Percentiles rank a stretch among this genome's conserved stretches.
phyloP scores from a whole-genome alignment of 2,888 invertebrate species.

The Lasioglossum pauxillum region DNA sequence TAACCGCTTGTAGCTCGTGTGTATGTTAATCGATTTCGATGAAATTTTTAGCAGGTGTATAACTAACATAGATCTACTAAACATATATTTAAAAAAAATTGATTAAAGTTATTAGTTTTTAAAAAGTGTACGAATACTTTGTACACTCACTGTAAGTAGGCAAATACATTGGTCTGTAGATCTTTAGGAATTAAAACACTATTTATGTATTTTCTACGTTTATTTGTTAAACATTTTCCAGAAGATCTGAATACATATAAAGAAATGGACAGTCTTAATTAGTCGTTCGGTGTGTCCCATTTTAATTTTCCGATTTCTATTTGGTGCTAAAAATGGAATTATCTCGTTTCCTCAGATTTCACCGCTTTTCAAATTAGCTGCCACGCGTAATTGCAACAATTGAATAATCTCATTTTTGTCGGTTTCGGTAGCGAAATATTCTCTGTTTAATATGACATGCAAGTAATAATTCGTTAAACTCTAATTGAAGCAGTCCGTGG shows the following conservation, averaged over 20 bases:
- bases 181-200: not conserved
- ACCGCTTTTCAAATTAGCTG: not conserved
- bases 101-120: too few species aligned
- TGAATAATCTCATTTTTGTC: not conserved
- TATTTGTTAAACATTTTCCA: not conserved
- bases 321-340: not conserved
- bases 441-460: not conserved
- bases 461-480: conserved; percentile 1
- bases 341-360: not conserved
- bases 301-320: not conserved
- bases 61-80: too few species aligned
- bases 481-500: not conserved
- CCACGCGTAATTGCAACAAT: not conserved
- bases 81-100: too few species aligned
- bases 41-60: too few species aligned
- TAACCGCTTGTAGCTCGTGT: too few species aligned
- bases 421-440: conserved; percentile 1
- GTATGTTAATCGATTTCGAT: too few species aligned
- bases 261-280: not conserved
- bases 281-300: not conserved
- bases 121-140: too few species aligned
- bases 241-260: too few species aligned
- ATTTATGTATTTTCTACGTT: not conserved
- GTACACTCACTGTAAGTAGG: too few species aligned
- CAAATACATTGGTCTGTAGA: too few species aligned